Evolutionary conservation across 2,888 invertebrate species (phyloP).

Genomic region (Candidula unifasciata): DNA sequence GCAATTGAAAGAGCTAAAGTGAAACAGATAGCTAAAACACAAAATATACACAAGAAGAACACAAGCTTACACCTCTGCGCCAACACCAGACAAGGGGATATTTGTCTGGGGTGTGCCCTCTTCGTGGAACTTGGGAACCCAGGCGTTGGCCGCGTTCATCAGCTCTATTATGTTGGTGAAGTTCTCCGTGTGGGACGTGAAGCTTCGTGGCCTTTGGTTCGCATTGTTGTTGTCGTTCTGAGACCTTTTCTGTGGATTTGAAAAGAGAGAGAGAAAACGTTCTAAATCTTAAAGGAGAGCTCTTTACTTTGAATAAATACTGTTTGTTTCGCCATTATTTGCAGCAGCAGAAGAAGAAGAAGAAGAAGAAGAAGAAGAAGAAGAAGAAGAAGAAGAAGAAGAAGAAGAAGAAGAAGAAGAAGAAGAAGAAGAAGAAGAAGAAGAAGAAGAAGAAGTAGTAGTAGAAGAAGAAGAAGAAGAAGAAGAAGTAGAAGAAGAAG

Average conservation of each 20-base stretch:
- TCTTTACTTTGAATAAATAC: not conserved
- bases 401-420: no score
- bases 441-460: no score
- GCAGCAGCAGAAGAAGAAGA: not conserved
- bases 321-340: not conserved
- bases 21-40: not conserved
- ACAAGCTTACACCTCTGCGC: not conserved
- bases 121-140: not conserved
- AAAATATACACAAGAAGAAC: not conserved
- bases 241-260: not conserved
- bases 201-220: not conserved
- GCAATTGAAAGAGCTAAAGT: no score
- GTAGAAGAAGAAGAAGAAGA: no score
- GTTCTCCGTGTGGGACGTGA: not conserved
- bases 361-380: no score
- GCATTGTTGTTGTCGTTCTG: not conserved
- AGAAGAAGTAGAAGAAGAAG: not conserved
- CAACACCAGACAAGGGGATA: not conserved
- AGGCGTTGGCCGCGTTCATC: not conserved
- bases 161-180: not conserved
- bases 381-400: no score
- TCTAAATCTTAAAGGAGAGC: not conserved
- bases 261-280: not conserved
- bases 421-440: no score
- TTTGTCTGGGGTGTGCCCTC: not conserved